A percentile compares a stretch with the other conserved stretches of the same genome.
phyloP scores from a whole-genome alignment of 1,140 invertebrate genomes.

The Leptoteleia sp. region DNA sequence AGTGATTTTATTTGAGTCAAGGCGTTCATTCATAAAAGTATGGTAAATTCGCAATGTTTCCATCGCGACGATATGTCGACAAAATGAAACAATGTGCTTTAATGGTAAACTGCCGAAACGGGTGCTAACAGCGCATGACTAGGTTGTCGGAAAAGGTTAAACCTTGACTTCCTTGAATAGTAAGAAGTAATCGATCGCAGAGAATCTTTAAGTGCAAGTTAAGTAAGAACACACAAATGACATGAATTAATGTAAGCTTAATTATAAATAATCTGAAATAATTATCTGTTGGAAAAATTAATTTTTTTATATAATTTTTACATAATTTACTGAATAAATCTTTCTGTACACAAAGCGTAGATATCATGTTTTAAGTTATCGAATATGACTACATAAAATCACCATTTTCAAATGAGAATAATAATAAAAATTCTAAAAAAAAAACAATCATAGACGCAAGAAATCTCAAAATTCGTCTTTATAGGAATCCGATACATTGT shows the following conservation, averaged over 20 bases:
- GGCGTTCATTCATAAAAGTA: conserved; percentile 9
- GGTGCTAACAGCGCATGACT: conserved; percentile 63
- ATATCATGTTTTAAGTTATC: too few relatives aligned
- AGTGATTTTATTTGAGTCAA: not conserved
- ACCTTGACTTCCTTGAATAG: conserved; percentile 55
- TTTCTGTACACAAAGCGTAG: too few relatives aligned
- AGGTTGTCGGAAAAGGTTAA: conserved; percentile 45
- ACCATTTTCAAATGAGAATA: conserved; percentile 57
- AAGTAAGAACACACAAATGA: conserved; percentile 16
- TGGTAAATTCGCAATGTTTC: conserved; percentile 58
- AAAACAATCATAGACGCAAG: conserved; percentile 58
- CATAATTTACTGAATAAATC: too few relatives aligned
- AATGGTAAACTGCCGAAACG: conserved; percentile 65
- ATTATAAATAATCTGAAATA: conserved; percentile 3
- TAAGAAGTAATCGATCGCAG: conserved; percentile 48
- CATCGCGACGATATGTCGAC: conserved; percentile 71
- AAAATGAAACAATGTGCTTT: conserved; percentile 68
- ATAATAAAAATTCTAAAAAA: too few relatives aligned
- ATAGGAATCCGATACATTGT: conserved; percentile 73
- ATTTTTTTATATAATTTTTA: too few relatives aligned
- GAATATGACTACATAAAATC: conserved; percentile 63
- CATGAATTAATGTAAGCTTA: not conserved
- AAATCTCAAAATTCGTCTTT: conserved; percentile 63
- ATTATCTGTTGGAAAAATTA: too few relatives aligned
- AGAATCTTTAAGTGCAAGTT: conserved; percentile 35